Evolutionary conservation across 2,113 vertebrate species (phyloP).

Genomic region (Thomomys bottae): DNA sequence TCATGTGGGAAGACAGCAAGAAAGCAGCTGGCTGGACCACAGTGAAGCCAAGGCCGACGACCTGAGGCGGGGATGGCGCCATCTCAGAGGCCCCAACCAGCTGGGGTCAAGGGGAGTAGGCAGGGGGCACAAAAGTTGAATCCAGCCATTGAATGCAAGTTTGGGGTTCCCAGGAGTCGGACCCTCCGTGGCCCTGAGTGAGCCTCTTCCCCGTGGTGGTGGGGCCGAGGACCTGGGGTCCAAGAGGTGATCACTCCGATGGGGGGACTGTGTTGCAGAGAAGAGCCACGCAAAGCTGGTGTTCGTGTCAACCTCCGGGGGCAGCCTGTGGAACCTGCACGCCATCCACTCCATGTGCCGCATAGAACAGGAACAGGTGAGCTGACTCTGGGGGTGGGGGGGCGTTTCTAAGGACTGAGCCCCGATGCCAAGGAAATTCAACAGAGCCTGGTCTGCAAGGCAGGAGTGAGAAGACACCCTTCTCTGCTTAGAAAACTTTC

Average conservation of each 20-base stretch:
- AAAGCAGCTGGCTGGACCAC: neutral
- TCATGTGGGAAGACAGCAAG: neutral
- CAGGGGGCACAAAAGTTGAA: too few relatives aligned
- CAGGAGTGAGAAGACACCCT: neutral
- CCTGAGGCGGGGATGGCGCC: neutral
- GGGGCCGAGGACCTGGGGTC: neutral
- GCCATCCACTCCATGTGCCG: slow-evolving; percentile 98
- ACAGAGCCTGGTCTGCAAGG: neutral
- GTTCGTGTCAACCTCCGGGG: slow-evolving; percentile 96
- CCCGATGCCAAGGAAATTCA: neutral
- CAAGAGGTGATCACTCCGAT: neutral
- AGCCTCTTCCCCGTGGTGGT: slow-evolving; percentile 33
- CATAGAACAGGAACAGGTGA: slow-evolving; percentile 95
- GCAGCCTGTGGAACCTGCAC: slow-evolving; percentile 97
- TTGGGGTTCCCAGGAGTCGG: neutral
- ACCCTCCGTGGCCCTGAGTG: neutral
- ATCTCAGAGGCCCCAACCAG: too few relatives aligned
- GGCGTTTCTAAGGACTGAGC: neutral
- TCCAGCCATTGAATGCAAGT: neutral
- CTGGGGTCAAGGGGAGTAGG: neutral
- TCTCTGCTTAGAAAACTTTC: slow-evolving; percentile 2
- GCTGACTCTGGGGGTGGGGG: slow-evolving; percentile 66
- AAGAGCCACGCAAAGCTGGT: slow-evolving; percentile 95
- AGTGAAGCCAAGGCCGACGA: neutral
- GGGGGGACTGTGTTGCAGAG: slow-evolving; percentile 84